Base-by-base conservation (phyloP, 37 sponge, comb jelly and placozoan species). In the Amphimedon queenslandica region DNA sequence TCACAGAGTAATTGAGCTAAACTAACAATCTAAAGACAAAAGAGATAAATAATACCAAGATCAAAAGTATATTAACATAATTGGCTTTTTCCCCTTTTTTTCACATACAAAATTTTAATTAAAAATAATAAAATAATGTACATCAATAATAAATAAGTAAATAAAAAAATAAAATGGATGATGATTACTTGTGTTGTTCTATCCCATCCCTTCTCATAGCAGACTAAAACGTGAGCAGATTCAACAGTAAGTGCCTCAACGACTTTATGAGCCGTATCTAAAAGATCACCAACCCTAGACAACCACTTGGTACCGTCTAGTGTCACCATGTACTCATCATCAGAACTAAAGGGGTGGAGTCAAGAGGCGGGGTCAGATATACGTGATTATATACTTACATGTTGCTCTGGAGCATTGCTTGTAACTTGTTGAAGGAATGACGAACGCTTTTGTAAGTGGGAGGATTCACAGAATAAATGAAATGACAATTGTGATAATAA, bases 201-300 rank as follows among this genome's bases (percentile, higher is more conserved):
- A 74, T 95, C 96, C 83, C 83, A 85, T 36, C 96, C 96, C 69
- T 75, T 31, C 55, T 91, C 96, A 31, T 85, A 95, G 58, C 80
- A 72, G 38, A 91, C 89, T 20, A 91, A 69, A 41, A 95, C 96
- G 38, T 84, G 76, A 3, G 86, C 66, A 16, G 42, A 36, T 32
- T 78, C 75, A 36, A 70, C 67, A 11, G 23, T 23, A 20, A 95
- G 51, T 0, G 57, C 43, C 35, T 36, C 32, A 30, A 78, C 73
- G 38, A 95, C 80, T 4, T 77, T 55, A 28, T n/a, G 42, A 18
- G 80, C 66, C 5, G 81, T 83, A 11, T 38, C 51, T 51, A 95
- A 72, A 0, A 95, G 80, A 41, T 85, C 84, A 29, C 81, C 70
- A 18, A 92, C 53, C n/a, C 79, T 63, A 23, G 60, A 72, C 30